Evolutionary conservation across 1,140 invertebrate species (phyloP).

Genomic region (Trichonephila inaurata): DNA sequence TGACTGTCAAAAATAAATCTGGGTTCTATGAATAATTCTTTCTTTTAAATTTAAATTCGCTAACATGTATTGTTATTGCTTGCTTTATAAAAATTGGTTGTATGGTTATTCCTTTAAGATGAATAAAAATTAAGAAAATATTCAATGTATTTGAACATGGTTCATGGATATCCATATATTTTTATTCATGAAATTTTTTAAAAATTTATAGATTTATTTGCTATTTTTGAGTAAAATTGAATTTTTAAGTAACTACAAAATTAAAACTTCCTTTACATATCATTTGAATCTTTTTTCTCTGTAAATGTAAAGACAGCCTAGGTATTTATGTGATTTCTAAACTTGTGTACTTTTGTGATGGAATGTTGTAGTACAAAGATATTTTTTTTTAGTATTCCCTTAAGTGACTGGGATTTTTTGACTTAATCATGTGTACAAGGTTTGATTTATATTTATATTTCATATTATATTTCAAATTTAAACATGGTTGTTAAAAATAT

Average conservation of each 20-base stretch:
- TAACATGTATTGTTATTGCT: no score
- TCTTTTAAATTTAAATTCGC: no score
- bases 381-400: background rate
- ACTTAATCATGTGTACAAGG: background rate
- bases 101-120: no score
- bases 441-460: background rate
- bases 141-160: no score
- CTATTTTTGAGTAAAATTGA: background rate
- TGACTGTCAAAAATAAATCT: no score
- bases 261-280: background rate
- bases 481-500: background rate
- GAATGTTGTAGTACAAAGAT: slow-evolving; percentile 12
- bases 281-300: background rate
- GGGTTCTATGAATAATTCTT: no score
- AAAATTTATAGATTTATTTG: background rate
- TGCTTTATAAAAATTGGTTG: no score
- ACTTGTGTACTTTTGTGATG: background rate
- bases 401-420: background rate
- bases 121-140: no score
- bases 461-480: background rate
- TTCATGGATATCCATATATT: background rate
- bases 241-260: background rate
- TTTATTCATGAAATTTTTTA: background rate
- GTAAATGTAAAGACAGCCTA: background rate
- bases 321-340: background rate